A percentile compares a stretch with the other conserved stretches of the same genome.
phyloP scores from a whole-genome alignment of 2,888 invertebrate species.

The Drosophila lutescens region DNA sequence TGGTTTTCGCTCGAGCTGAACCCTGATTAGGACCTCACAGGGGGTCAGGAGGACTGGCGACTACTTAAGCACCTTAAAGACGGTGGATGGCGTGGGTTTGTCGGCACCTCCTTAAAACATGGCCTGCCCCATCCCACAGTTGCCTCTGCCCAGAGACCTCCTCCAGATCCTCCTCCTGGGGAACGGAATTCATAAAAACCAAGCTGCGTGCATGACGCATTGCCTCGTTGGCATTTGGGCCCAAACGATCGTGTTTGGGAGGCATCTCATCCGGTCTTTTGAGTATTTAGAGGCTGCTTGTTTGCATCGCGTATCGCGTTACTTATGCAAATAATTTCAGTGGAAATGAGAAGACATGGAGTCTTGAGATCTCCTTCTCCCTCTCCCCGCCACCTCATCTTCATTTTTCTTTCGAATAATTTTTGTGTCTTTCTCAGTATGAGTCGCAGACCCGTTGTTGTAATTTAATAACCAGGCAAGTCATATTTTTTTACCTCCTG shows the following conservation, averaged over 20 bases:
- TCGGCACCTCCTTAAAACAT: constrained; percentile 15
- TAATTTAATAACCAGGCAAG: constrained; percentile 77
- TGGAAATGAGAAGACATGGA: constrained; percentile 73
- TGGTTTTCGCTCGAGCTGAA: not conserved
- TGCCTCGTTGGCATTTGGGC: constrained; percentile 72
- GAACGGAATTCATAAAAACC: not conserved
- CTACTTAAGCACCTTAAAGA: constrained; percentile 8
- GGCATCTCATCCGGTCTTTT: constrained; percentile 53
- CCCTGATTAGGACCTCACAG: constrained; percentile 17
- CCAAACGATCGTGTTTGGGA: constrained; percentile 75
- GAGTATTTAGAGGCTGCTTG: constrained; percentile 46
- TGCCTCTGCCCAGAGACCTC: not conserved
- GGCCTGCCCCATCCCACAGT: too few relatives aligned
- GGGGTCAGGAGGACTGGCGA: constrained; percentile 4
- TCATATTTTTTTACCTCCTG: constrained; percentile 76
- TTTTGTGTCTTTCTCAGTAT: constrained; percentile 78
- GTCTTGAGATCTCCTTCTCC: constrained; percentile 41
- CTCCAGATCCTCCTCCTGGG: constrained; percentile 15
- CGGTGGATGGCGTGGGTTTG: constrained; percentile 17
- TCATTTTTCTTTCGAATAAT: constrained; percentile 54
- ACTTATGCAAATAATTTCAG: constrained; percentile 80
- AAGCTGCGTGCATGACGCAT: constrained; percentile 73
- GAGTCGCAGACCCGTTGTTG: constrained; percentile 65
- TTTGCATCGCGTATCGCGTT: constrained; percentile 74
- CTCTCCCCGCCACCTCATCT: constrained; percentile 1